Percentiles rank a stretch among this genome's conserved stretches.
Evolutionary conservation across 2,797 vertebrate species (phyloP).

Genomic region (Schizothorax lantsangensis): DNA sequence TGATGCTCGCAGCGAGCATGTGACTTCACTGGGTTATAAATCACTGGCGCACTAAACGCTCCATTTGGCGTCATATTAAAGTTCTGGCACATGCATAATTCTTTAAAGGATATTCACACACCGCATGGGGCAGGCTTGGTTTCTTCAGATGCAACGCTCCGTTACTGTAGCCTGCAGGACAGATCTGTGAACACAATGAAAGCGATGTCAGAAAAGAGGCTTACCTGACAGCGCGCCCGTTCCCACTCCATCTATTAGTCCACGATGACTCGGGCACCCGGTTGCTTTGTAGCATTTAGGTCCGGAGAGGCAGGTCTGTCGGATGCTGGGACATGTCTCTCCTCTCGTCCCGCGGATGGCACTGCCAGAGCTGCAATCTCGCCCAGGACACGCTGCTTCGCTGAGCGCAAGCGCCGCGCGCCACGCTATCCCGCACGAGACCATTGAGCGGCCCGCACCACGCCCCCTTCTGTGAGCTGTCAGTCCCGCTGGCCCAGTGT

Average conservation of each 20-base stretch:
- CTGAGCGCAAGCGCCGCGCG: conserved; percentile 53
- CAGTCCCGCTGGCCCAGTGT: neutral
- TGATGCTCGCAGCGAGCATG: neutral
- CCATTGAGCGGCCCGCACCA: conserved; percentile 46
- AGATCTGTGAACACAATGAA: neutral
- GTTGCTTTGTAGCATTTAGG: conserved; percentile 35
- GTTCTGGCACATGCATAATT: neutral
- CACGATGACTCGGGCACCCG: conserved; percentile 27
- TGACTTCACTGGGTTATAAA: neutral
- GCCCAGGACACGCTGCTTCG: conserved; percentile 56
- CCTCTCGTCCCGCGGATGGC: conserved; percentile 41
- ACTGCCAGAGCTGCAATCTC: conserved; percentile 53
- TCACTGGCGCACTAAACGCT: neutral
- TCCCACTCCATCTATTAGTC: conserved; percentile 31
- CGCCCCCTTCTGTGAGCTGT: conserved; percentile 58
- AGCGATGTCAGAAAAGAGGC: conserved; percentile 29
- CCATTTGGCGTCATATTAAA: neutral
- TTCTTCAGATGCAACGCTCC: neutral
- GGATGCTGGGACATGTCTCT: conserved; percentile 46
- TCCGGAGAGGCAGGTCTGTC: conserved; percentile 40
- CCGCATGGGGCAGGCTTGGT: neutral
- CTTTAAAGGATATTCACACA: neutral
- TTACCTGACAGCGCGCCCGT: conserved; percentile 51
- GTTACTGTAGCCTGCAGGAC: conserved; percentile 21
- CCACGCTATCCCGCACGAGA: conserved; percentile 55